A percentile compares a stretch with the other conserved stretches of the same genome.
Evolutionary conservation across 1,140 invertebrate species (phyloP).

Genomic region (Procambarus virginalis): DNA sequence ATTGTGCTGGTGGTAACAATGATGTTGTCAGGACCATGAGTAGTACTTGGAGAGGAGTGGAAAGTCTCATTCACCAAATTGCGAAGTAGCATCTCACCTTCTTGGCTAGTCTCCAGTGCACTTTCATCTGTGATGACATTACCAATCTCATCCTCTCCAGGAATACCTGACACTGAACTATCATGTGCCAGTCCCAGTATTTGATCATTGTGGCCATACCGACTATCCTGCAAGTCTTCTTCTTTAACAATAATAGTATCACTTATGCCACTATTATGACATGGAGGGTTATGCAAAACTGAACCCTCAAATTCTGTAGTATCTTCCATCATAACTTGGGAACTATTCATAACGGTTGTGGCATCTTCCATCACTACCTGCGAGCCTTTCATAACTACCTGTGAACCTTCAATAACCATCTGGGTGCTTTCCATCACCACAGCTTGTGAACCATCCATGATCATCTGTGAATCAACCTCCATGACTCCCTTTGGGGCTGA

Average conservation of each 20-base stretch:
- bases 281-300: not conserved
- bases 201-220: constrained; percentile 47
- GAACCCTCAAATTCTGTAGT: not conserved
- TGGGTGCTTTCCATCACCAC: constrained; percentile 33
- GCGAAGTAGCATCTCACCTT: constrained; percentile 30
- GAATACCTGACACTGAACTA: not conserved
- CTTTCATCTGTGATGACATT: not conserved
- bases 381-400: constrained; percentile 39
- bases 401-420: constrained; percentile 19
- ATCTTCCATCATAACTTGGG: constrained; percentile 30
- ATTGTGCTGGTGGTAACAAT: constrained; percentile 60
- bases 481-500: constrained; percentile 2
- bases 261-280: not conserved
- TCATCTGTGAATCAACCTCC: constrained; percentile 8
- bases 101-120: constrained; percentile 9
- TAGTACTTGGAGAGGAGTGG: constrained; percentile 12
- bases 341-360: constrained; percentile 19
- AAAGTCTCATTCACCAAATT: constrained; percentile 49
- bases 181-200: constrained; percentile 32
- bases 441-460: not conserved
- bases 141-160: not conserved
- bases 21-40: constrained; percentile 37
- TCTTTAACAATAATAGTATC: constrained; percentile 32
- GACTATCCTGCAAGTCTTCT: constrained; percentile 30
- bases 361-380: constrained; percentile 11